A percentile compares a stretch with the other conserved stretches of the same genome.
phyloP scores from a whole-genome alignment of 2,797 vertebrate genomes.

The Stomatorhinus walkeri region DNA sequence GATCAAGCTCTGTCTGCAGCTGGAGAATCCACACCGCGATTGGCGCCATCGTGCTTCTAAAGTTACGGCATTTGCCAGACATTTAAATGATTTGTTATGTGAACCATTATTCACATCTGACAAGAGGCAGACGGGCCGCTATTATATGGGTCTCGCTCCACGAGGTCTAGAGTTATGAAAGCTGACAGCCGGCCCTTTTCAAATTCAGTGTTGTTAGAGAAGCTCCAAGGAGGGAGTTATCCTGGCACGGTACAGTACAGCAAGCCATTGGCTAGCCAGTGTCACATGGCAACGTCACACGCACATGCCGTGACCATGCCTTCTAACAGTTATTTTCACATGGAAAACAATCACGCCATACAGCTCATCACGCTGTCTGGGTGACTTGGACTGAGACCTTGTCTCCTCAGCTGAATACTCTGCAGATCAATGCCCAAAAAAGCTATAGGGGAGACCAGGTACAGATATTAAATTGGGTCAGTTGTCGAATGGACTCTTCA shows the following conservation, averaged over 20 bases:
- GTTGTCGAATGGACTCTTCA: neutral
- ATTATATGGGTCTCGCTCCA: conserved; percentile 59
- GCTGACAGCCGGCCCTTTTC: conserved; percentile 59
- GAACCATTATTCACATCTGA: conserved; percentile 62
- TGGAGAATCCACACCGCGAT: conserved; percentile 31
- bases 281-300: neutral
- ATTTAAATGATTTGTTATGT: conserved; percentile 58
- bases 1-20: conserved; percentile 25
- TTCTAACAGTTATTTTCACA: conserved; percentile 1
- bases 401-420: neutral
- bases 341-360: neutral
- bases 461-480: neutral
- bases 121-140: conserved; percentile 55
- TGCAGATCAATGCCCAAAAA: neutral
- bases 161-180: conserved; percentile 53
- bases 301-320: neutral
- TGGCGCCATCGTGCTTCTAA: conserved; percentile 26
- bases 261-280: neutral
- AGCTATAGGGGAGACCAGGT: neutral
- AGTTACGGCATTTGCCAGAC: conserved; percentile 36
- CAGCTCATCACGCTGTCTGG: neutral
- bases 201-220: conserved; percentile 41
- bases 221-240: conserved; percentile 4
- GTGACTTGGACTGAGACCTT: neutral
- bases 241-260: neutral